Evolutionary conservation across 2,888 invertebrate species (phyloP).

Genomic region (Laspeyria flexula): DNA sequence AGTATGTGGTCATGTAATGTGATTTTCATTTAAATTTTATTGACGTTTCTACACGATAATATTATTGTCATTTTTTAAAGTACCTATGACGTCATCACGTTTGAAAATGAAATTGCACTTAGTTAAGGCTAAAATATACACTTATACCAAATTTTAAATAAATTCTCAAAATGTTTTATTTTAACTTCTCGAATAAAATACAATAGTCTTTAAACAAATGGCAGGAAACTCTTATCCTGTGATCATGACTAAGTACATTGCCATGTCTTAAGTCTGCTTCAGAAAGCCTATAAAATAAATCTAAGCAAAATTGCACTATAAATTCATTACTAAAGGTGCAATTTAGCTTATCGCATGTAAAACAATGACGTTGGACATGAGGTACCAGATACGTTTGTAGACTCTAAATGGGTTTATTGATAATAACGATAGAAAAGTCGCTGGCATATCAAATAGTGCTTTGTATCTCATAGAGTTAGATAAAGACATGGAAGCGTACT

Average conservation of each 20-base stretch:
- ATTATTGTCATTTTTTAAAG: too few relatives aligned
- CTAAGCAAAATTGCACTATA: slow-evolving; percentile 28
- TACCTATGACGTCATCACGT: too few relatives aligned
- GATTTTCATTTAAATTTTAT: too few relatives aligned
- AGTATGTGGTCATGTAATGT: too few relatives aligned
- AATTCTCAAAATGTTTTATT: background rate
- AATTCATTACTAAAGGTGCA: background rate
- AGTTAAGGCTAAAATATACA: too few relatives aligned
- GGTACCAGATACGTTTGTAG: slow-evolving; percentile 50
- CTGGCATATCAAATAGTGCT: slow-evolving; percentile 54
- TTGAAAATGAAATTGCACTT: too few relatives aligned
- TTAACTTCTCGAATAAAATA: slow-evolving; percentile 20
- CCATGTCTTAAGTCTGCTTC: slow-evolving; percentile 39
- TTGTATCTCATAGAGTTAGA: slow-evolving; percentile 31
- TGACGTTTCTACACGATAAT: too few relatives aligned
- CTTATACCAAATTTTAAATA: too few relatives aligned
- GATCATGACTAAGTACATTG: slow-evolving; percentile 47
- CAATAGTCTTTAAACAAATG: slow-evolving; percentile 27
- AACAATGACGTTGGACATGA: slow-evolving; percentile 50
- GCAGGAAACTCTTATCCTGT: slow-evolving; percentile 46
- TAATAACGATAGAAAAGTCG: slow-evolving; percentile 51
- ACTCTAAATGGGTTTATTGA: slow-evolving; percentile 64
- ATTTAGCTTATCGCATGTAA: slow-evolving; percentile 10
- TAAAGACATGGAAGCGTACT: slow-evolving; percentile 24
- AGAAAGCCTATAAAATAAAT: slow-evolving; percentile 24